A percentile compares a stretch with the other conserved stretches of the same genome.
Evolutionary conservation across 2,888 invertebrate species (phyloP).

Genomic region (Ephialtes manifestator): DNA sequence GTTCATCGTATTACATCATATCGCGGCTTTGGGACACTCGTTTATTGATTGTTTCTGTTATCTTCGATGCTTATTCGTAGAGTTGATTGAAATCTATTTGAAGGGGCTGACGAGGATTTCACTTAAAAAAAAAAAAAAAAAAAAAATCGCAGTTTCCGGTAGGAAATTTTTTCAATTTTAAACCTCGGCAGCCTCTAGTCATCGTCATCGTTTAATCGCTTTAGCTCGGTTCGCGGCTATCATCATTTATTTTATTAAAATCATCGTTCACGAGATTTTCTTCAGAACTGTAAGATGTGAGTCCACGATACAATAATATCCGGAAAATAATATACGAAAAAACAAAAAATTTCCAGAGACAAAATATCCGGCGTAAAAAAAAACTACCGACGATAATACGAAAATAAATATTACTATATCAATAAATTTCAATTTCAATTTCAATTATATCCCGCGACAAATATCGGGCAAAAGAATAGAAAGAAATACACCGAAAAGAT

Average conservation of each 20-base stretch:
- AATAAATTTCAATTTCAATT: too few species aligned
- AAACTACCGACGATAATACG: too few species aligned
- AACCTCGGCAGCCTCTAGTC: conserved; percentile 48
- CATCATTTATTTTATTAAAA: conserved; percentile 22
- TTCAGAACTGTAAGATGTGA: neutral
- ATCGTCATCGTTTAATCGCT: conserved; percentile 57
- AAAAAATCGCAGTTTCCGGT: neutral
- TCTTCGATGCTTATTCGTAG: conserved; percentile 62
- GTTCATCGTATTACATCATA: conserved; percentile 25
- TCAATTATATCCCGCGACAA: too few species aligned
- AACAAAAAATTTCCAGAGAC: too few species aligned
- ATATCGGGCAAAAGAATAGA: too few species aligned
- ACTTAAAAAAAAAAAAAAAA: neutral
- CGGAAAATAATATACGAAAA: too few species aligned
- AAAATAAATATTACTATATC: too few species aligned
- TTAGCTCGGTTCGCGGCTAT: conserved; percentile 54
- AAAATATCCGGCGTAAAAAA: too few species aligned
- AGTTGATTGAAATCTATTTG: conserved; percentile 32
- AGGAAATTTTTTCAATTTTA: neutral
- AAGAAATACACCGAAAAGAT: too few species aligned
- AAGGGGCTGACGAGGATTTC: conserved; percentile 41
- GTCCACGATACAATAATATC: neutral
- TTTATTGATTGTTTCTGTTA: conserved; percentile 26
- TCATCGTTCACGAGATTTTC: conserved; percentile 12
- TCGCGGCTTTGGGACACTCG: conserved; percentile 54